Evolutionary conservation across 1,140 invertebrate species (phyloP).

Genomic region (Scaptomyza pallida): DNA sequence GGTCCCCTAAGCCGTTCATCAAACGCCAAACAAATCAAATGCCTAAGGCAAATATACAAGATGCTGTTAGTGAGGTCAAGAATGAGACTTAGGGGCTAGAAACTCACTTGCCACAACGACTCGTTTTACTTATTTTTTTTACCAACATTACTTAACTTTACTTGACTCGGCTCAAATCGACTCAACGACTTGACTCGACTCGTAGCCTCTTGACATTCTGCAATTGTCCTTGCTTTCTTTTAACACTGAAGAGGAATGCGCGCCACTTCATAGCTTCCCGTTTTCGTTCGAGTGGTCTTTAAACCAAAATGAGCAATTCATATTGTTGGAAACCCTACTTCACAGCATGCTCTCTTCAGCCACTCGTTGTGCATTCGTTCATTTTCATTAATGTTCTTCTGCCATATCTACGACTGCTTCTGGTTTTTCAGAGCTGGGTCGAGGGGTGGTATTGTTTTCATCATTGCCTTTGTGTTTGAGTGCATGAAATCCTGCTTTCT

Average conservation of each 20-base stretch:
- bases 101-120: conserved; percentile 11
- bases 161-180: conserved; percentile 10
- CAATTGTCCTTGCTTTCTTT: conserved; percentile 71
- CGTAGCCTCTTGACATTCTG: conserved; percentile 53
- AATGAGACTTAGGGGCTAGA: conserved; percentile 18
- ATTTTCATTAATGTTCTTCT: conserved; percentile 1
- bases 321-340: conserved; percentile 78
- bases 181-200: conserved; percentile 19
- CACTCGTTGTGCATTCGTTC: conserved; percentile 41
- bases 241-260: conserved; percentile 8
- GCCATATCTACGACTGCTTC: neutral
- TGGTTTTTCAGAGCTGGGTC: conserved; percentile 14
- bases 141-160: conserved; percentile 1
- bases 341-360: conserved; percentile 36
- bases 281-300: conserved; percentile 58
- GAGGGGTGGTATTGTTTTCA: conserved; percentile 49
- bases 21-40: conserved; percentile 41
- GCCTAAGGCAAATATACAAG: conserved; percentile 63
- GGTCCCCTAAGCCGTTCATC: conserved; percentile 40
- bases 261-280: conserved; percentile 62
- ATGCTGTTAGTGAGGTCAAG: neutral
- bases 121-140: conserved; percentile 67
- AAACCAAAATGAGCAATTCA: conserved; percentile 79
- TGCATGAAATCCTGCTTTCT: neutral
- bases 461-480: conserved; percentile 41